Evolutionary conservation across 2,888 invertebrate species (phyloP), one percentile per base, ranked within the genome.

Genomic region (Drosophila formosana): DNA sequence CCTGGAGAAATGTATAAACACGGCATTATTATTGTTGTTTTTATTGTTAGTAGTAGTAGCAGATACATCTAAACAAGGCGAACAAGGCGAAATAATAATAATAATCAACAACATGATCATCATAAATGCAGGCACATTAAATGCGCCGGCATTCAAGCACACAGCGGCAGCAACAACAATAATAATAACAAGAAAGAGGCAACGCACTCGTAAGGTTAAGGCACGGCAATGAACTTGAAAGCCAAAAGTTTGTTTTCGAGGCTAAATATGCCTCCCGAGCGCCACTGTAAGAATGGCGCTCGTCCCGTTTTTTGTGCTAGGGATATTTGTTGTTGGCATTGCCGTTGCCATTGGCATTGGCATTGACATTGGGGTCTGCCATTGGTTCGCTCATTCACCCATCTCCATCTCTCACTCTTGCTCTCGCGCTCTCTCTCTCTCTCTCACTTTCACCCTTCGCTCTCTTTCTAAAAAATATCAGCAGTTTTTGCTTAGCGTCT

Each of bases 181-280:
- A 58, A 53, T 25, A 71, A 39, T n/a, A 64, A 61, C 37, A 55
- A 49, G 34, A 75, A 62, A 56, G 56, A 75, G 82, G 75, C 86
- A 83, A 77, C 81, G 86, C 70, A 80, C 82, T 71, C 65, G 47
- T 43, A 69, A 84, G 85, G 82, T 84, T 84, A 72, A 84, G 58
- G 82, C 72, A 77, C 80, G 82, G 66, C 83, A 87, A 76, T 83
- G 83, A 83, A 83, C 83, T 83, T 83, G 82, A 78, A 72, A 66
- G 67, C 64, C 56, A 61, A 82, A 86, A 70, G 71, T 82, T 78
- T 74, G 53, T 73, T 70, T 81, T 84, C 87, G 87, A 87, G 82
- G 82, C 72, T 74, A 67, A 72, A 75, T 62, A n/a, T 75, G 63
- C 68, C 64, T 47, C 55, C 58, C 55, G 50, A 45, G 47, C 66